Evolutionary conservation across 1,140 invertebrate genomes (phyloP), one percentile per base, ranked within the genome.

Genomic region (Rhyzopertha dominica): DNA sequence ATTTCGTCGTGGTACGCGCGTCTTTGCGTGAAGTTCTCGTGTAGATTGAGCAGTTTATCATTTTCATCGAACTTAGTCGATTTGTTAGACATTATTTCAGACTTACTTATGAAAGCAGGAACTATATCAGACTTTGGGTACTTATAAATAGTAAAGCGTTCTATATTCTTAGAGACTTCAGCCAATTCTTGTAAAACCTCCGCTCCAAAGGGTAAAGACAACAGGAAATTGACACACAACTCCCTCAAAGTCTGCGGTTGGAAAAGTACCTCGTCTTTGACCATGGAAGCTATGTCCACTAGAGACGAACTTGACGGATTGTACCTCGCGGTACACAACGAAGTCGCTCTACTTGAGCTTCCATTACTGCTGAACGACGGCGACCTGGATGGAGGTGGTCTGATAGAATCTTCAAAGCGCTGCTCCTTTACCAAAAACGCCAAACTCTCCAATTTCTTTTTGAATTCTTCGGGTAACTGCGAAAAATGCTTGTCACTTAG

Each of bases 151-250:
- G 38, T 52, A 37, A 38, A 64, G 56, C 49, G 57, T 51, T 54
- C 63, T 19, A 83, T 72, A 44, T 72, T 72, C 50, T 78, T 67
- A n/a, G 80, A 78, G 12, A 80, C 76, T 2, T 72, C 71, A 5
- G 78, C 79, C 46, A 86, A 60, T 61, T 83, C 78, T 63, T 80
- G 74, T 44, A 85, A 67, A 42, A 85, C 72, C 46, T 76, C 74
- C 7, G 70, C 57, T 17, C 82, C 82, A 53, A 74, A 79, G 4
- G 82, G 81, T 61, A 83, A 71, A 3, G 76, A 72, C 19, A 78
- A 64, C 16, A 86, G 72, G 51, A 70, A 77, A 48, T 73, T 71
- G 12, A 85, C 64, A 57, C 82, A 83, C 9, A 84, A 59, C 53
- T 82, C 66, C 7, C 65, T 63, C 35, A 77, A 47, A 3, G 62